Conservation (phyloP, 2,113 vertebrate species). For the Triplophysa rosa region DNA sequence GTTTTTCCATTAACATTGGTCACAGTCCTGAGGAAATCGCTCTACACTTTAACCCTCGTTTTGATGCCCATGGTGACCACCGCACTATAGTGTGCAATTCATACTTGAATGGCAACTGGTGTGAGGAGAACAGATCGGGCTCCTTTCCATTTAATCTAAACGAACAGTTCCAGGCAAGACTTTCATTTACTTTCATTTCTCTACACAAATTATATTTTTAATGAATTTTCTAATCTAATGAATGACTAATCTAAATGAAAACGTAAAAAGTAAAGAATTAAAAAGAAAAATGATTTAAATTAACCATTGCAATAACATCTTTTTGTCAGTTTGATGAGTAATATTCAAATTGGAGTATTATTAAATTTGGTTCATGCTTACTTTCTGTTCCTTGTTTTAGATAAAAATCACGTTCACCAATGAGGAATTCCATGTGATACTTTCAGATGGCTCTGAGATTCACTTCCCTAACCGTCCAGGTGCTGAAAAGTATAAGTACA, state of each 20-base stretch:
- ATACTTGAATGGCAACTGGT: conserved; percentile 67
- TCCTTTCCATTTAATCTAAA: conserved; percentile 71
- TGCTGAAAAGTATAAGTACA: conserved; percentile 64
- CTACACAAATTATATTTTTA: background rate
- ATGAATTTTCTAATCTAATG: no score
- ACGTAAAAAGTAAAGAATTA: no score
- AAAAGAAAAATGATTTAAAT: no score
- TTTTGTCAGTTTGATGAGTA: no score
- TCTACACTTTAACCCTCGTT: conserved; percentile 73
- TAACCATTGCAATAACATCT: no score
- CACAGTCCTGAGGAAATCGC: conserved; percentile 61
- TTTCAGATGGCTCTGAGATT: conserved; percentile 68
- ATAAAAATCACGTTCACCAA: conserved; percentile 66
- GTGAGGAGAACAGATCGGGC: conserved; percentile 63
- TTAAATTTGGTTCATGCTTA: no score
- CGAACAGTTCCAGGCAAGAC: conserved; percentile 68
- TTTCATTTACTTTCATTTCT: background rate
- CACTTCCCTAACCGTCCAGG: conserved; percentile 74
- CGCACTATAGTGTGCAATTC: conserved; percentile 73
- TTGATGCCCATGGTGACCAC: conserved; percentile 69
- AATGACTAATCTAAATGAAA: no score
- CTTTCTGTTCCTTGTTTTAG: conserved; percentile 50
- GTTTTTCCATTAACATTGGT: conserved; percentile 73
- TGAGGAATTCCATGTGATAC: conserved; percentile 66
- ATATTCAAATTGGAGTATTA: background rate